Evolutionary conservation across 2,888 invertebrate genomes (phyloP), one percentile per base, ranked within the genome.

Genomic region (Mellilla xanthometata): DNA sequence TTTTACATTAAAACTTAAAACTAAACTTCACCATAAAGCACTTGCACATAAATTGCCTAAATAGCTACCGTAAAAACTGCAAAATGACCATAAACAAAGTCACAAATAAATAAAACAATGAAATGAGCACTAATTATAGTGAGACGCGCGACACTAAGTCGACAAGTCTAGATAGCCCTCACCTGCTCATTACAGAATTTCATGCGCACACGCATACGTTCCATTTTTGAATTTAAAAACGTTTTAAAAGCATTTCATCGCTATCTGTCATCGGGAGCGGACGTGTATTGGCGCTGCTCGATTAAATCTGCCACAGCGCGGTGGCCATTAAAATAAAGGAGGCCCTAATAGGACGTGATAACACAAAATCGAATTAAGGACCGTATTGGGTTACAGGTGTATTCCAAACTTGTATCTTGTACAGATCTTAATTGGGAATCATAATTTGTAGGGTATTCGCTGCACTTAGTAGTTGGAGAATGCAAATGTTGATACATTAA

Each of bases 241-340:
- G 81, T 76, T 84, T 74, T 70, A 65, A 56, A 32, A 34, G 72
- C 80, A 82, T 76, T 84, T 74, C 70, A 65, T 72, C 68, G 73
- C 75, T 86, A 86, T 86, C 86, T 85, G 83, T 86, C 86, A 85
- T 85, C 86, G 75, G 62, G 68, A 62, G 72, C 72, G 61, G 76
- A 76, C 81, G 80, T 54, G 70, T 68, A 72, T 68, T 71, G 72
- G 33, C 38, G 61, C 24, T 42, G 45, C 56, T 66, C 76, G 85
- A 85, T 85, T 82, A 81, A 78, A 85, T 85, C 85, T 78, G 68
- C 69, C 72, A 67, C 72, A 67, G 58, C 68, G 67, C 66, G 73
- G 77, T 72, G 78, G 73, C 65, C 81, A 82, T 81, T 81, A 81
- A 79, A 81, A 77, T 77, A 79, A 77, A 76, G 32, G 72, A 24